Evolutionary conservation across 2,888 invertebrate species (phyloP).

Genomic region (Dryococelus australis): DNA sequence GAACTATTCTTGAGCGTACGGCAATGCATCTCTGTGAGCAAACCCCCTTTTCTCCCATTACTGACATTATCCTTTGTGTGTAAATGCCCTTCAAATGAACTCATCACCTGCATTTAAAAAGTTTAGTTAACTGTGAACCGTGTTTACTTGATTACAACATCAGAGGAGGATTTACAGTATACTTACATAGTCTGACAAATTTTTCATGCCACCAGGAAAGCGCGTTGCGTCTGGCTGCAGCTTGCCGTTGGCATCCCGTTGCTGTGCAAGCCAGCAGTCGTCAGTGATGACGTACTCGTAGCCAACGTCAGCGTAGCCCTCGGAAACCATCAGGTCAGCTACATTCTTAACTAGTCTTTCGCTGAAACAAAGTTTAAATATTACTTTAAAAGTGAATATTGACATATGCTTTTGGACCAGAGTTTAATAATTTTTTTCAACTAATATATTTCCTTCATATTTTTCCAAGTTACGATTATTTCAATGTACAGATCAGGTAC

Average conservation of each 20-base stretch:
- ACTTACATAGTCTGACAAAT: conserved; percentile 75
- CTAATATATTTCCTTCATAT: too few species aligned
- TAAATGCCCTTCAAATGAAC: too few species aligned
- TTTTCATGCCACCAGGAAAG: conserved; percentile 77
- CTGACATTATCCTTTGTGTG: too few species aligned
- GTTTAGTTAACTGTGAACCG: too few species aligned
- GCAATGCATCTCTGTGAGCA: too few species aligned
- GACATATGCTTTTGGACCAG: background rate
- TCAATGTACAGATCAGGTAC: too few species aligned
- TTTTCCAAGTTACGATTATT: too few species aligned
- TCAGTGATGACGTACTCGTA: conserved; percentile 78
- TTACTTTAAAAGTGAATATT: background rate
- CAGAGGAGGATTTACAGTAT: too few species aligned
- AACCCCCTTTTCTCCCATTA: too few species aligned
- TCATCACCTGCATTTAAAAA: too few species aligned
- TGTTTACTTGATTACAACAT: too few species aligned
- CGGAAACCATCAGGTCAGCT: conserved; percentile 68
- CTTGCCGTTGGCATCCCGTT: conserved; percentile 64
- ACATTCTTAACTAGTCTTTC: conserved; percentile 68
- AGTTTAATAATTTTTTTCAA: background rate
- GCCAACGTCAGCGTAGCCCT: conserved; percentile 74
- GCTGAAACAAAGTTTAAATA: conserved; percentile 56
- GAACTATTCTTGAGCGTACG: too few species aligned
- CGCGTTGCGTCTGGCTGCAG: conserved; percentile 71
- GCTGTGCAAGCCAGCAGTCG: conserved; percentile 77